Conservation (phyloP, 2,113 vertebrate species). For the Hystrix cristata region DNA sequence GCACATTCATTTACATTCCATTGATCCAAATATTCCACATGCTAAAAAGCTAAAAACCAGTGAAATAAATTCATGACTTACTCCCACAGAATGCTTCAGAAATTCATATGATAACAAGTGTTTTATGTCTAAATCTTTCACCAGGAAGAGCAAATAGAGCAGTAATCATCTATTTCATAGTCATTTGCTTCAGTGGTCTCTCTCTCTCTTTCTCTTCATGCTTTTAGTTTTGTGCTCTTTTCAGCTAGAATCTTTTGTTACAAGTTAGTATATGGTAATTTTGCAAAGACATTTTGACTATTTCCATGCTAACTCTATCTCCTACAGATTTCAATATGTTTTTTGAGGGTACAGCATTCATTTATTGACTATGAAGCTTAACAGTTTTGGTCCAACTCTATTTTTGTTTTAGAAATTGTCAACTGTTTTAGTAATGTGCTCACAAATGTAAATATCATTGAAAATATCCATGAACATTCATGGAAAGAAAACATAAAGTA, state of each 20-base stretch:
- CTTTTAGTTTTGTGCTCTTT: not conserved
- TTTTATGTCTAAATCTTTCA: not conserved
- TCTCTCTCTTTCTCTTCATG: not conserved
- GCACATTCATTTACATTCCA: not conserved
- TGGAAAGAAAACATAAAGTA: not conserved
- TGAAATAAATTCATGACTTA: not conserved
- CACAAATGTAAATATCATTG: not conserved
- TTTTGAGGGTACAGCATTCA: not conserved
- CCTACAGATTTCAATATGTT: not conserved
- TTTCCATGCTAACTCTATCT: not conserved
- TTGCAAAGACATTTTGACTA: not conserved
- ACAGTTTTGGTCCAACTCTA: not conserved
- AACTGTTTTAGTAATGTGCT: not conserved
- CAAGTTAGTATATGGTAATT: not conserved
- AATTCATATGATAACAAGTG: not conserved
- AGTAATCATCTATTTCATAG: not conserved
- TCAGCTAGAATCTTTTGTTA: not conserved
- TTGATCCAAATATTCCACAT: not conserved
- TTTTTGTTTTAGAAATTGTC: not conserved
- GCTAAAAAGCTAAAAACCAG: not conserved
- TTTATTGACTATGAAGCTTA: not conserved
- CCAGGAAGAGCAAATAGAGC: not conserved
- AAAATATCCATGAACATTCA: not conserved
- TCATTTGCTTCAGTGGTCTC: not conserved
- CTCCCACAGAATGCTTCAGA: not conserved